Base-by-base conservation (phyloP, 1,140 invertebrate genomes). In the Ceratosolen solmsi region DNA sequence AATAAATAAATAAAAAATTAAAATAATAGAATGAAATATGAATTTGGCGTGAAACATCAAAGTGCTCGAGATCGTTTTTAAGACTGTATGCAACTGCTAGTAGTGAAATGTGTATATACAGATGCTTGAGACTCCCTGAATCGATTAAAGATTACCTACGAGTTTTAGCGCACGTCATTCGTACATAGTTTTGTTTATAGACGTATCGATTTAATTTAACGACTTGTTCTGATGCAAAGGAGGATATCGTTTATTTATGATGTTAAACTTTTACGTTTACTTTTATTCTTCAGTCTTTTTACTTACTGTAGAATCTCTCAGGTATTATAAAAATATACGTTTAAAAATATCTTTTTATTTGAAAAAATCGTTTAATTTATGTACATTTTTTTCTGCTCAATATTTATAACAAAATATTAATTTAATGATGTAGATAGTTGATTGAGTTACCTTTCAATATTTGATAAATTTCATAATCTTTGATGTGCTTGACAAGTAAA, bases 131-230 rank as follows among this genome's bases (percentile, higher is more conserved):
- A 22, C 49, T 72, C 30, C 56, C n/a, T n/a, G n/a, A 71, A 81
- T 81, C 60, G 72, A 75, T 81, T 56, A 41, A 54, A 60, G 58
- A 80, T 74, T 80, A n/a, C 20, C 17, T 25, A 33, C 79, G 20
- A 79, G 46, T 73, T 81, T 75, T 65, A 49, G 72, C 33, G n/a
- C 79, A 81, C 79, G 33, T 75, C 79, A 74, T 65, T 22, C 70
- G 56, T 60, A 49, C 38, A 60, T 41, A 74, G 38, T 71, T 30
- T 65, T 74, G 79, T 80, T 80, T 80, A 73, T 80, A 80, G 70
- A 51, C 78, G 51, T 71, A 80, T 80, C 54, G 78, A 79, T 79
- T 70, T 79, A 79, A 72, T 72, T 79, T 73, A 58, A 27, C 78
- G 51, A 36, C 56, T 49, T 25, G 68, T 22, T 65, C 75, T 46